Base-by-base conservation (phyloP, 2,888 invertebrate species). In the Sarcophaga caerulescens region DNA sequence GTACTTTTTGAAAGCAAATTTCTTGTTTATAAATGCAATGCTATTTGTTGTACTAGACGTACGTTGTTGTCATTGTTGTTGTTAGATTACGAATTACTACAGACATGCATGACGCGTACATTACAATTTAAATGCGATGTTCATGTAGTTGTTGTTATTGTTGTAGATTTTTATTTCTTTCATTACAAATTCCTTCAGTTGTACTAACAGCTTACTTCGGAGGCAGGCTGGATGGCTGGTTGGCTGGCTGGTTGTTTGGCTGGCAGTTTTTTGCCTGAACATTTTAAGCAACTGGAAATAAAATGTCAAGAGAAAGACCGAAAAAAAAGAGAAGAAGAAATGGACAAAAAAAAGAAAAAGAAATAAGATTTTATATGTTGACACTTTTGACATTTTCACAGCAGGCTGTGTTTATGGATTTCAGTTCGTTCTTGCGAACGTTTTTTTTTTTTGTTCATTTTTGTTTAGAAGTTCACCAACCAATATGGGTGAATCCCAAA, bases 341-440 rank as follows among this genome's bases (percentile, higher is more conserved):
- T 35, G 35, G 35, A 8, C 35, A 35, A 10, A 35, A 35, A 35
- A 8, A 8, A 10, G n/a, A 8, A 1, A 8, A 65, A 63, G 45
- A 47, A 69, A 74, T 70, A 68, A 66, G 52, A 59, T 85, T 85
- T 85, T 68, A 73, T 78, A 84, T 84, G 86, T 86, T 86, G 86
- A 86, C 86, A 84, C 86, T 84, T 86, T 86, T 86, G 86, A 86
- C 86, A 86, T 86, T 84, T 86, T 84, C 81, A 65, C 84, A 86
- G 84, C 84, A 68, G 84, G 84, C 70, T 14, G 25, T 57, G 19
- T 12, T 14, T 57, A 57, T 23, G 19, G 23, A 70, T 21, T 52
- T 57, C n/a, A 68, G 35, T 59, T 14, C 52, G 52, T 52, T 52
- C 17, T 4, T 52, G 12, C 5, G 52, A 1, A n/a, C n/a, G n/a